Conservation (phyloP, 2,113 vertebrate species). For the Phalacrocorax brasilianus region DNA sequence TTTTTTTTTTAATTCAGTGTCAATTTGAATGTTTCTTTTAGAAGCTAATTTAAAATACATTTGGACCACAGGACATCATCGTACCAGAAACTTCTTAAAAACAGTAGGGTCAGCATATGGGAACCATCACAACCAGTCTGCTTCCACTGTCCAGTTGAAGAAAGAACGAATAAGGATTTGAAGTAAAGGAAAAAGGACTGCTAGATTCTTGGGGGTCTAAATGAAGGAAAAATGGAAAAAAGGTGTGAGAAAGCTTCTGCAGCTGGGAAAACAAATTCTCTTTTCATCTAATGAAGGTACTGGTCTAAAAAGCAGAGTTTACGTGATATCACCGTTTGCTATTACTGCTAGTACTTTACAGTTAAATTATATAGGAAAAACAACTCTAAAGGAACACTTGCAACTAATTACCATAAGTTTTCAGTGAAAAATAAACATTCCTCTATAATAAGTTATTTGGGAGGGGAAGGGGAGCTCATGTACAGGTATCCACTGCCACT, state of each 20-base stretch:
- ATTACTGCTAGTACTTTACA: background rate
- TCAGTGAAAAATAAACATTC: background rate
- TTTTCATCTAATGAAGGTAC: background rate
- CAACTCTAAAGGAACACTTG: background rate
- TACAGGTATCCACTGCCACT: background rate
- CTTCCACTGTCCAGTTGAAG: background rate
- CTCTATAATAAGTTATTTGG: background rate
- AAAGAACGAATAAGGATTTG: background rate
- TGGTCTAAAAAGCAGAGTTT: background rate
- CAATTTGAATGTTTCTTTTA: background rate
- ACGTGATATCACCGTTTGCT: background rate
- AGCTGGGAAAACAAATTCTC: background rate
- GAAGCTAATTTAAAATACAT: background rate
- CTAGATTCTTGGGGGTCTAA: background rate
- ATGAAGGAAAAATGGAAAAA: background rate
- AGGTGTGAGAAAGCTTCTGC: background rate
- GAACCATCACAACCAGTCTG: background rate
- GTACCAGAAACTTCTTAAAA: background rate
- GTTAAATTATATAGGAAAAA: background rate
- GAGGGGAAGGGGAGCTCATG: fast-evolving
- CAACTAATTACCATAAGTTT: background rate
- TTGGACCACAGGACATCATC: background rate
- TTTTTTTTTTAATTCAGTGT: background rate
- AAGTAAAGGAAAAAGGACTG: background rate
- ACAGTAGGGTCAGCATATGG: background rate